Evolutionary conservation across 2,888 invertebrate genomes (phyloP).

Genomic region (Chrysomela aeneicollis): DNA sequence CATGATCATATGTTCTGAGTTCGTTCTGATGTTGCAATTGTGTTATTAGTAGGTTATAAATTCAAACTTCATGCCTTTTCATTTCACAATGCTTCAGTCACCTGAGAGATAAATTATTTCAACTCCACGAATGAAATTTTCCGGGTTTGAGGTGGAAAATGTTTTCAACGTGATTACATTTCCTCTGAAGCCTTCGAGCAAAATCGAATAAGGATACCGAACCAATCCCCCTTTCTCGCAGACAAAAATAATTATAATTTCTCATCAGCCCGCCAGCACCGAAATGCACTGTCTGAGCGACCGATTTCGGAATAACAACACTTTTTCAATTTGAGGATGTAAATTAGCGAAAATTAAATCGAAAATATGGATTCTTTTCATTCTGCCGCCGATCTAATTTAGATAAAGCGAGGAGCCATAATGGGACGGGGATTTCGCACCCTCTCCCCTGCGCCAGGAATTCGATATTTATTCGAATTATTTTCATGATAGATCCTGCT

Average conservation of each 20-base stretch:
- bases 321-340: constrained; percentile 60
- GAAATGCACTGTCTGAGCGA: background rate
- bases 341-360: constrained; percentile 62
- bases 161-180: no score
- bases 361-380: constrained; percentile 62
- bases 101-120: no score
- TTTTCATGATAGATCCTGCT: constrained; percentile 34
- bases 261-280: background rate
- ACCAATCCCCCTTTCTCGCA: background rate
- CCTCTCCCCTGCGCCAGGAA: constrained; percentile 36
- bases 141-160: no score
- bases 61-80: no score
- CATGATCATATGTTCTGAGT: no score
- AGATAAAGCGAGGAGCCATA: constrained; percentile 57
- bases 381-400: constrained; percentile 60
- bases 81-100: no score
- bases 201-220: background rate
- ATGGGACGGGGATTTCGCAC: constrained; percentile 47
- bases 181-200: no score
- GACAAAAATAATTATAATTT: background rate
- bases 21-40: no score
- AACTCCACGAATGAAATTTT: no score
- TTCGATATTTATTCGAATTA: constrained; percentile 40
- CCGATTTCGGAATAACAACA: constrained; percentile 19
- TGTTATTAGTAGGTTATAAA: no score